phyloP scores from a whole-genome alignment of 2,797 vertebrate species.

The Amphiprion clarkii region DNA sequence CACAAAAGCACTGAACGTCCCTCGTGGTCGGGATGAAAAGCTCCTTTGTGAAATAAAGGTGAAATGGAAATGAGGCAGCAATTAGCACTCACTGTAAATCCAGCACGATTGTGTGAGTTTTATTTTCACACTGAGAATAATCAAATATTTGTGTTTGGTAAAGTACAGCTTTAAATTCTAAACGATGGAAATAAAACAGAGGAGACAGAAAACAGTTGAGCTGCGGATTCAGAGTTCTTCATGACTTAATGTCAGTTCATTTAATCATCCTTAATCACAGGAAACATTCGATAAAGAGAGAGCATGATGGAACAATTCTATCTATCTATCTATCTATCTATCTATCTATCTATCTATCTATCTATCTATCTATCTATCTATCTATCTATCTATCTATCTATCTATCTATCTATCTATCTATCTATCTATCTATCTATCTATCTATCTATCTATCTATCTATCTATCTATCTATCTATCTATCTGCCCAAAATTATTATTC shows the following conservation, averaged over 20 bases:
- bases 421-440: not conserved
- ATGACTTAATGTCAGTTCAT: not conserved
- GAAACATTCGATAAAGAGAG: slow-evolving; percentile 15
- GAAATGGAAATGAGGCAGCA: not conserved
- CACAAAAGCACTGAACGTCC: slow-evolving; percentile 3
- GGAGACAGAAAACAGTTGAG: not conserved
- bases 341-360: not conserved
- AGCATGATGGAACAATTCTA: slow-evolving; percentile 20
- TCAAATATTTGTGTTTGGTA: not conserved
- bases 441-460: not conserved
- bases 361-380: not conserved
- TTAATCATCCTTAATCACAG: no score
- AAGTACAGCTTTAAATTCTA: not conserved
- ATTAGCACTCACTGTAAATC: no score
- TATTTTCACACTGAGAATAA: no score
- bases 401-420: not conserved
- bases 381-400: not conserved
- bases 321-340: not conserved
- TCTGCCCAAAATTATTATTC: no score
- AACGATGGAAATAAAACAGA: not conserved
- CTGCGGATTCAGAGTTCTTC: not conserved
- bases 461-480: not conserved
- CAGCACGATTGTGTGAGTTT: no score
- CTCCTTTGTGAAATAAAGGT: slow-evolving; percentile 4
- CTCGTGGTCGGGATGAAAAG: slow-evolving; percentile 2